phyloP scores from a whole-genome alignment of 2,888 invertebrate species.

The Colletes collaris region DNA sequence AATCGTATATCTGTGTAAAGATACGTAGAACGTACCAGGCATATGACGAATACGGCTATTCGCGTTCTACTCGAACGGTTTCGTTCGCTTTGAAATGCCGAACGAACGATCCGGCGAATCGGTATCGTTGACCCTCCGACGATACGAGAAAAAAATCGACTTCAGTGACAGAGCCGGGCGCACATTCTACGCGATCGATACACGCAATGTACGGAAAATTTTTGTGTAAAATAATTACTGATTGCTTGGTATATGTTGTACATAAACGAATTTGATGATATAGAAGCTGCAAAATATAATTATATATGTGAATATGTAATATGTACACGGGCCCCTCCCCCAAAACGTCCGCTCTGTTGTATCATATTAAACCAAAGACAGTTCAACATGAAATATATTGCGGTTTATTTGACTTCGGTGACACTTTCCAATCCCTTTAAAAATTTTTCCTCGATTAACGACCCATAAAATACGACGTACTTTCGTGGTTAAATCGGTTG shows the following conservation, averaged over 20 bases:
- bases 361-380: slow-evolving; percentile 82
- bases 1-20: slow-evolving; percentile 14
- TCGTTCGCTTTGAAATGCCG: slow-evolving; percentile 11
- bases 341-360: slow-evolving; percentile 72
- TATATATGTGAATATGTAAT: slow-evolving; percentile 69
- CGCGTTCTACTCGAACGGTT: slow-evolving; percentile 12
- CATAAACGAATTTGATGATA: slow-evolving; percentile 70
- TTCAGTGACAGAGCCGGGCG: slow-evolving; percentile 20
- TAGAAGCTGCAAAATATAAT: slow-evolving; percentile 67
- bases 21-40: slow-evolving; percentile 31
- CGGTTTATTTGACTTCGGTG: slow-evolving; percentile 31
- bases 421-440: background rate
- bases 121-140: slow-evolving; percentile 6
- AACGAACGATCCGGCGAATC: slow-evolving; percentile 3
- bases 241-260: slow-evolving; percentile 71
- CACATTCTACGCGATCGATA: slow-evolving; percentile 35
- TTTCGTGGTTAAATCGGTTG: too few species aligned
- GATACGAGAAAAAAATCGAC: background rate
- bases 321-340: slow-evolving; percentile 48
- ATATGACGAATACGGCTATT: background rate
- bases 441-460: background rate
- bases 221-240: slow-evolving; percentile 45
- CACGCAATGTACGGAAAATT: slow-evolving; percentile 29
- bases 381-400: slow-evolving; percentile 72
- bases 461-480: too few species aligned